Base-by-base conservation (phyloP, 1,140 invertebrate genomes). In the Chrysomallon squamiferum region DNA sequence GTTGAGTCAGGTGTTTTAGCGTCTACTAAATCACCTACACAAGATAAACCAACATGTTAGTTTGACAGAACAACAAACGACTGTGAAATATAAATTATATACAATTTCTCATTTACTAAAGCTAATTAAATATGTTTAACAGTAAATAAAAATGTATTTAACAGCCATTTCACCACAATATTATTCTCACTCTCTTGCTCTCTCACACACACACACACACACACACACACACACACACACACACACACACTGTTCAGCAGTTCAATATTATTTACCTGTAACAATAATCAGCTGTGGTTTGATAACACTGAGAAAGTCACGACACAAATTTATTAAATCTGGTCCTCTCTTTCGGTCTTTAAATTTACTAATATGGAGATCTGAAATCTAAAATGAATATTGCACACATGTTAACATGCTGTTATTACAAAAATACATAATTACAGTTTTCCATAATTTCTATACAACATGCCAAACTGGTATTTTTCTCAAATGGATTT, bases 291-390 rank as follows among this genome's bases (percentile, higher is more conserved):
- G 87, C n/a, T 85, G 75, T 50, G 95, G 95, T 72, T 91, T 90
- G 62, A 96, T 92, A 32, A 87, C 85, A 77, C 88, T 87, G 0
- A 96, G 85, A 30, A 93, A 93, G 60, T 87, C 83, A 71, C 90
- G 88, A 86, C 93, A 94, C 86, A 96, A 96, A 74, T 92, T 89
- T 78, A 89, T 88, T 47, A 97, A 89, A 73, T 95, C 90, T 25
- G 88, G 88, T 78, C 92, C 91, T 81, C 95, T 88, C 29, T 86
- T 87, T 43, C 86, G 86, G 82, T 95, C 94, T 80, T 89, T 88
- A 84, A 93, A 95, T 81, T 93, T 90, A 82, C 94, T 96, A 62
- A 97, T 90, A 83, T 97, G 95, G 60, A 96, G 89, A 85, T 97
- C 95, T 60, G 76, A 62, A 7, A 82, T 56, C 80, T 82, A 59